Conservation (phyloP, 2,113 vertebrate genomes). For the Epinephelus fuscoguttatus region DNA sequence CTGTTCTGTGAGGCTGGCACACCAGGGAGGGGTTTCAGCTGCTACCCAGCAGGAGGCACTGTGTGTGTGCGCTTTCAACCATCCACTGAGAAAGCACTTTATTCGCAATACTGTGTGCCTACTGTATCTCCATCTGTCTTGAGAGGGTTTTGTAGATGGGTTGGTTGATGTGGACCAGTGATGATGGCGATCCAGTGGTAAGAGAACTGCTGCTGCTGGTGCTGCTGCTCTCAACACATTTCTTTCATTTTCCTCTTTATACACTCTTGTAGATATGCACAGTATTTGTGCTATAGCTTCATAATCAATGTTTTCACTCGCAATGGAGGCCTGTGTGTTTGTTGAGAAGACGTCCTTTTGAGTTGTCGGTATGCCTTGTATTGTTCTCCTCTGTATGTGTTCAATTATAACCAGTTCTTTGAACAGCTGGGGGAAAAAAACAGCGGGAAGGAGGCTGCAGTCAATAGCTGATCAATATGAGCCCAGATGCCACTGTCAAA, state of each 20-base stretch:
- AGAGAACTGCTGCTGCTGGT: neutral
- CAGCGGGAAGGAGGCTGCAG: conserved; percentile 46
- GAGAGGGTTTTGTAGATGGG: conserved; percentile 35
- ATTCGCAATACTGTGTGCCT: conserved; percentile 44
- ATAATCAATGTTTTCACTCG: conserved; percentile 51
- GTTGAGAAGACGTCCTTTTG: conserved; percentile 39
- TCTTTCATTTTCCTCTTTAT: conserved; percentile 15
- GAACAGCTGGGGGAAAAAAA: conserved; percentile 48
- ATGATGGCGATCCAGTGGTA: conserved; percentile 11
- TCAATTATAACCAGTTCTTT: conserved; percentile 65
- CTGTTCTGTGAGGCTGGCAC: conserved; percentile 50
- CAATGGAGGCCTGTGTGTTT: conserved; percentile 32
- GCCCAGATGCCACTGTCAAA: conserved; percentile 81
- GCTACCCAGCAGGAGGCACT: conserved; percentile 81
- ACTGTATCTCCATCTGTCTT: conserved; percentile 61
- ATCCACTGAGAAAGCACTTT: conserved; percentile 56
- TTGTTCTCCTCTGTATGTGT: conserved; percentile 57
- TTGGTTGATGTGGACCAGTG: conserved; percentile 40
- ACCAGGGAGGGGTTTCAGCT: conserved; percentile 70
- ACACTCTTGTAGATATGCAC: conserved; percentile 13
- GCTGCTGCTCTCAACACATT: conserved; percentile 4
- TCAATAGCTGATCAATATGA: conserved; percentile 83
- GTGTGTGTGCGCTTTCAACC: conserved; percentile 72
- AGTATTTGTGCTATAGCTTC: conserved; percentile 20
- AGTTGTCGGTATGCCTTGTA: conserved; percentile 42